These are phyloP conservation scores for Caloenas nicobarica DNA, from an alignment of 2,113 vertebrate genomes.

Conservation along the genomic window DNA sequence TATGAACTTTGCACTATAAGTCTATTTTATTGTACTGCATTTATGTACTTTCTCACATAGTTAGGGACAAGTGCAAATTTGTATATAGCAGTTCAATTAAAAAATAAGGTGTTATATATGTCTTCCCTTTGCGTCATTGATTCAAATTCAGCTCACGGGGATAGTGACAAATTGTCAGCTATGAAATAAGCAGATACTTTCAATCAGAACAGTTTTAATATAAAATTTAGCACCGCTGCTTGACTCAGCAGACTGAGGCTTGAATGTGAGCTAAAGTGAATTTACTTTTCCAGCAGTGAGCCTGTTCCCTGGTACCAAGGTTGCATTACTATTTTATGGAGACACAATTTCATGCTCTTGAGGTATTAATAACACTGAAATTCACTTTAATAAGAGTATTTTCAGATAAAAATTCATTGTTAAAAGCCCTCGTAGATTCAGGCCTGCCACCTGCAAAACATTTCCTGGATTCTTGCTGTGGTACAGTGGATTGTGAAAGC, in stretches of 20 bases:
- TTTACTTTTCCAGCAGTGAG: neutral
- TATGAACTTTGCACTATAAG: neutral
- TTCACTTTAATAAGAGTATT: neutral
- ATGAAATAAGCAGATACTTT: neutral
- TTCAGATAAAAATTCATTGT: slow-evolving; percentile 26
- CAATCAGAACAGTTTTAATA: neutral
- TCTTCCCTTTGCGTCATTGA: neutral
- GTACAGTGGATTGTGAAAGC: neutral
- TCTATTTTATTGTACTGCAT: neutral
- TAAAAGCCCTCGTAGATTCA: neutral
- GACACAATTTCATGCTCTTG: neutral
- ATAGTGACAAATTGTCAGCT: neutral
- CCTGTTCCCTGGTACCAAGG: neutral
- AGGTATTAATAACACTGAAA: neutral
- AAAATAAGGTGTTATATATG: neutral
- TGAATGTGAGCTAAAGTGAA: neutral
- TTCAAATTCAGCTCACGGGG: neutral
- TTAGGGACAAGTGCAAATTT: neutral
- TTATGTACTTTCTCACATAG: neutral
- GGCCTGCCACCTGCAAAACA: neutral
- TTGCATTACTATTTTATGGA: slow-evolving; percentile 17
- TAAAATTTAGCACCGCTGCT: neutral
- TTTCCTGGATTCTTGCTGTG: neutral
- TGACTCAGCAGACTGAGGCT: neutral
- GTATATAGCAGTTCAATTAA: neutral